phyloP scores from a whole-genome alignment of 1,140 invertebrate species.

The Drosophila paulistorum region DNA sequence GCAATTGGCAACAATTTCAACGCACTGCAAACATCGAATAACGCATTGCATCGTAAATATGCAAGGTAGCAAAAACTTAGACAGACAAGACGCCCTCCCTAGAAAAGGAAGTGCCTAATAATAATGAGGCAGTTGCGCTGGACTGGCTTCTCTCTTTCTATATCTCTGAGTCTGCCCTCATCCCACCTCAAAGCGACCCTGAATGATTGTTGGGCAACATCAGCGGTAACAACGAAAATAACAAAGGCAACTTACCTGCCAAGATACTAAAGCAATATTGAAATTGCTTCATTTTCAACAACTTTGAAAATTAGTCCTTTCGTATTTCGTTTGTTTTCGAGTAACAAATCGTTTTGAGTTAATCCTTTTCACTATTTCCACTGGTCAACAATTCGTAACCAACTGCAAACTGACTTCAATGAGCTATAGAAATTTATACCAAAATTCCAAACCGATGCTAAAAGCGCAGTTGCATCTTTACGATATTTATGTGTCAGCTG shows the following conservation, averaged over 20 bases:
- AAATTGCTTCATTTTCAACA: constrained; percentile 43
- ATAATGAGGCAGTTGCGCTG: constrained; percentile 59
- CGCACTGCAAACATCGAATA: constrained; percentile 61
- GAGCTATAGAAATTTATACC: constrained; percentile 61
- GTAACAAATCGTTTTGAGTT: neutral
- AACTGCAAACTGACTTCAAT: constrained; percentile 45
- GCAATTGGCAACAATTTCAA: constrained; percentile 49
- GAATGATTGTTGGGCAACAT: constrained; percentile 5
- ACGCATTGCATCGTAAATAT: constrained; percentile 77
- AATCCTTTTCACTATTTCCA: constrained; percentile 39
- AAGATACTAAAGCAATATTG: constrained; percentile 36
- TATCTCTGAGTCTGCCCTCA: neutral
- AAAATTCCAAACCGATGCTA: constrained; percentile 10
- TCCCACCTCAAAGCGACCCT: constrained; percentile 5
- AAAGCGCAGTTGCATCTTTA: constrained; percentile 66
- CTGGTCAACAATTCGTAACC: constrained; percentile 37
- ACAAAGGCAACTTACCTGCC: constrained; percentile 55
- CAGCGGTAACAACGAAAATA: neutral
- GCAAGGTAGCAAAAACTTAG: constrained; percentile 78
- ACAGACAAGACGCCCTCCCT: constrained; percentile 71
- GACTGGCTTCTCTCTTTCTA: constrained; percentile 8
- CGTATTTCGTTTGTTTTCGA: neutral
- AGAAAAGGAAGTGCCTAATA: constrained; percentile 75
- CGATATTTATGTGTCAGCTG: constrained; percentile 73
- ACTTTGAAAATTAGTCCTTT: neutral